phyloP scores from a whole-genome alignment of 2,797 vertebrate genomes.

The Notamacropus eugenii region DNA sequence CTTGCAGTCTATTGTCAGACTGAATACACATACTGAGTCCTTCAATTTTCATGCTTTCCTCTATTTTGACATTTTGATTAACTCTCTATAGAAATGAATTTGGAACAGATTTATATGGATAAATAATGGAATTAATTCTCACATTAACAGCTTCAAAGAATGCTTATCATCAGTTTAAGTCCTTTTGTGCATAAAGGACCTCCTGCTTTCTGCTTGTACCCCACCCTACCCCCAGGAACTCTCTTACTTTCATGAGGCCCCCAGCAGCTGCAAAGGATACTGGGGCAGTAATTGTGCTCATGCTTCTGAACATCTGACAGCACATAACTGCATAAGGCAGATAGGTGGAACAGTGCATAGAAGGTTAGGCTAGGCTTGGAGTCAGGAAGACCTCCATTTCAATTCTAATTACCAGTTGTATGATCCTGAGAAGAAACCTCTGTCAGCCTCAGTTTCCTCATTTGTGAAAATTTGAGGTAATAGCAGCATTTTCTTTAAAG shows the following conservation, averaged over 20 bases:
- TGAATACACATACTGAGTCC: constrained; percentile 12
- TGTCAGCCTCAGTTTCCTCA: neutral
- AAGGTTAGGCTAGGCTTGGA: neutral
- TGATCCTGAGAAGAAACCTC: neutral
- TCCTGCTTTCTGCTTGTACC: neutral
- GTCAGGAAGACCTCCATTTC: neutral
- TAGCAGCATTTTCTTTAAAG: neutral
- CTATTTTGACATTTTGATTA: constrained; percentile 63
- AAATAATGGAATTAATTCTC: constrained; percentile 37
- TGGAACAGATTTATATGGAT: constrained; percentile 3
- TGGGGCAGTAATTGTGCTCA: neutral
- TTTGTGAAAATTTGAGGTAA: neutral
- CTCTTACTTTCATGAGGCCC: neutral
- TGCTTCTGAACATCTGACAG: neutral
- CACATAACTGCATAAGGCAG: neutral
- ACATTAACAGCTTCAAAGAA: constrained; percentile 26
- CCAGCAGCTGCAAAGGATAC: constrained; percentile 16
- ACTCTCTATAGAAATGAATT: constrained; percentile 53
- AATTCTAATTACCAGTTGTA: neutral
- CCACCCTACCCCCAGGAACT: neutral
- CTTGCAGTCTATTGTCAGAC: constrained; percentile 43
- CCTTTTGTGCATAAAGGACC: neutral
- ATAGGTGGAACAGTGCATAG: neutral
- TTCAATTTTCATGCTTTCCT: constrained; percentile 51
- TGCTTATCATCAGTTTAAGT: constrained; percentile 18